These are phyloP conservation scores for Thaumetopoea pityocampa DNA, from an alignment of 1,140 invertebrate species.

Conservation along the genomic window DNA sequence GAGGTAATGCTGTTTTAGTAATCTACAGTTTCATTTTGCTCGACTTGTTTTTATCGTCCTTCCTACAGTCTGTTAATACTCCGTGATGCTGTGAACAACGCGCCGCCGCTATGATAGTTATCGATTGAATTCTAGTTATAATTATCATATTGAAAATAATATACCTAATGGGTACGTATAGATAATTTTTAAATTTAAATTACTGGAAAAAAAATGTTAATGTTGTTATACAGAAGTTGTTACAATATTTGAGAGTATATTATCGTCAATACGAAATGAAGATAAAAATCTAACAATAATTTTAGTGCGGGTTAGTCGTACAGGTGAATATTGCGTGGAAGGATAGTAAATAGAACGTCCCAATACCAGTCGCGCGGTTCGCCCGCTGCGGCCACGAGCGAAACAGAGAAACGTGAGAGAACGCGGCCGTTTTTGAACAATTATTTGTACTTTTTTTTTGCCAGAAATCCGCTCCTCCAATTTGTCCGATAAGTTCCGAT, in stretches of 20 bases:
- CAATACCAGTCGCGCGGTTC: background rate
- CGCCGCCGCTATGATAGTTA: slow-evolving; percentile 33
- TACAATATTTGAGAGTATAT: slow-evolving; percentile 77
- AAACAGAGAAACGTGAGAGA: slow-evolving; percentile 3
- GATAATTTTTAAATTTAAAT: slow-evolving; percentile 48
- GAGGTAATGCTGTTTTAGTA: no score
- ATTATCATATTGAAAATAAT: slow-evolving; percentile 40
- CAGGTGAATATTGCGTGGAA: slow-evolving; percentile 44
- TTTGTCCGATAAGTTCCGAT: no score
- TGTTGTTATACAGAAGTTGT: slow-evolving; percentile 77
- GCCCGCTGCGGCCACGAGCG: background rate
- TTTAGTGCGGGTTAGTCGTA: slow-evolving; percentile 52
- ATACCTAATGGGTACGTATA: slow-evolving; percentile 59
- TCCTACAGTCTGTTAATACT: background rate
- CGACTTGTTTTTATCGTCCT: background rate
- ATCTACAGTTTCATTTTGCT: background rate
- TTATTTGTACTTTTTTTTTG: background rate
- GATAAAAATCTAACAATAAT: no score
- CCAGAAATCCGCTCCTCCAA: no score
- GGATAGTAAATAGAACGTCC: slow-evolving; percentile 48
- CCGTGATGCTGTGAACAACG: slow-evolving; percentile 2
- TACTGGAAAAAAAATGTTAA: slow-evolving; percentile 70
- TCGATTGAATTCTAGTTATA: slow-evolving; percentile 49
- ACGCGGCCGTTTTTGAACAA: background rate
- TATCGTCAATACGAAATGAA: slow-evolving; percentile 54